These are phyloP conservation scores for Azemiops feae DNA, from an alignment of 2,113 vertebrate genomes.

Conservation along the genomic window DNA sequence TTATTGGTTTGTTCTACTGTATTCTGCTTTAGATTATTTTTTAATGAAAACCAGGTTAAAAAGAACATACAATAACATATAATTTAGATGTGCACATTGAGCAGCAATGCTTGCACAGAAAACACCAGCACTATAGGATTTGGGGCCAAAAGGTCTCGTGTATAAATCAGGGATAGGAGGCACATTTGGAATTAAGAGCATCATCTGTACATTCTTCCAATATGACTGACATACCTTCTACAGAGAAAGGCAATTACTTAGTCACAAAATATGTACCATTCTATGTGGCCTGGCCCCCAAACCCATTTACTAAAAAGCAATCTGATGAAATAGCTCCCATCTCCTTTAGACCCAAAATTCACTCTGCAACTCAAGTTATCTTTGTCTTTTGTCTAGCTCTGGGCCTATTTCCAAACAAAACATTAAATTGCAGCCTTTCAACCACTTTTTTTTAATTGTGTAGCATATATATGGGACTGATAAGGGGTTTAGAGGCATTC, in stretches of 20 bases:
- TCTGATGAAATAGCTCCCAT: neutral
- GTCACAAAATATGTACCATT: neutral
- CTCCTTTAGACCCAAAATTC: neutral
- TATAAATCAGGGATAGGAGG: neutral
- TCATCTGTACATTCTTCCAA: neutral
- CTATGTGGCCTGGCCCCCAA: neutral
- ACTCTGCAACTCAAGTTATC: neutral
- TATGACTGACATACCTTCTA: neutral
- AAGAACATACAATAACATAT: neutral
- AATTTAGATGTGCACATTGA: neutral
- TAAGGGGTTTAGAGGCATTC: neutral
- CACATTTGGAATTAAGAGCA: neutral
- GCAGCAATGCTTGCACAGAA: neutral
- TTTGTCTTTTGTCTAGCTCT: neutral
- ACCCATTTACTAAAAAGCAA: neutral
- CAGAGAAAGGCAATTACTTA: neutral
- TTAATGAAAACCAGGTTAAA: neutral
- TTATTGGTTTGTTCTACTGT: neutral
- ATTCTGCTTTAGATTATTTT: neutral
- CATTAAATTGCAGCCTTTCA: neutral
- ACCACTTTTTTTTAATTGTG: neutral
- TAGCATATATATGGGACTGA: neutral
- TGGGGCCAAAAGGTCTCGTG: neutral
- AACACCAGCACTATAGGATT: neutral
- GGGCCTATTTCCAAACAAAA: neutral